A percentile compares a stretch with the other conserved stretches of the same genome.
phyloP scores from a whole-genome alignment of 2,888 invertebrate genomes.

The Cantharis lateralis region DNA sequence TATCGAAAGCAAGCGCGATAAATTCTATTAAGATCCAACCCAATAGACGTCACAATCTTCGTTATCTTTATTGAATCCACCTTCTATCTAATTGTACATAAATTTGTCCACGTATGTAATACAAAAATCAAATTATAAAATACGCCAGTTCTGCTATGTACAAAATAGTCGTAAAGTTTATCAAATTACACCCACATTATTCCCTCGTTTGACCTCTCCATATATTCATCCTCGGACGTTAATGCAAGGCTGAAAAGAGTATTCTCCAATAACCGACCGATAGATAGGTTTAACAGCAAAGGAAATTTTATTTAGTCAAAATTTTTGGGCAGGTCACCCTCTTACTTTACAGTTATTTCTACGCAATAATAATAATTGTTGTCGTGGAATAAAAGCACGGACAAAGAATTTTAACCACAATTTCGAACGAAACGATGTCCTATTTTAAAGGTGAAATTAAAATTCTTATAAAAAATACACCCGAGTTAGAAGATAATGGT shows the following conservation, averaged over 20 bases:
- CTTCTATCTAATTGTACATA: conserved; percentile 6
- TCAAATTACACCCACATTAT: background rate
- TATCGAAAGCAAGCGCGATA: conserved; percentile 41
- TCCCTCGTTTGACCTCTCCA: background rate
- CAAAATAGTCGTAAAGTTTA: background rate
- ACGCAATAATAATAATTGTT: background rate
- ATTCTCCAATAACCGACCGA: background rate
- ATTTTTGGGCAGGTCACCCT: background rate
- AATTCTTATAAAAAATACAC: conserved; percentile 8
- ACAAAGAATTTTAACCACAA: conserved; percentile 1
- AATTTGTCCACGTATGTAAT: background rate
- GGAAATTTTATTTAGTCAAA: background rate
- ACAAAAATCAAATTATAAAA: background rate
- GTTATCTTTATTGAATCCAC: conserved; percentile 25
- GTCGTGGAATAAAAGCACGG: background rate
- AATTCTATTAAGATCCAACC: conserved; percentile 39
- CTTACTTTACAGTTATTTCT: background rate
- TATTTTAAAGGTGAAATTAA: conserved; percentile 9
- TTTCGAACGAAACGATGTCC: conserved; percentile 1
- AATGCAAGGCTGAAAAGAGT: background rate
- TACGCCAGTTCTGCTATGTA: background rate
- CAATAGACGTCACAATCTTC: conserved; percentile 38
- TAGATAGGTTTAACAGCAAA: background rate
- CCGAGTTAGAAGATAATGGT: conserved; percentile 14
- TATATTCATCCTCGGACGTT: background rate